Evolutionary conservation across 2,888 invertebrate genomes (phyloP).

Genomic region (Carabus problematicus): DNA sequence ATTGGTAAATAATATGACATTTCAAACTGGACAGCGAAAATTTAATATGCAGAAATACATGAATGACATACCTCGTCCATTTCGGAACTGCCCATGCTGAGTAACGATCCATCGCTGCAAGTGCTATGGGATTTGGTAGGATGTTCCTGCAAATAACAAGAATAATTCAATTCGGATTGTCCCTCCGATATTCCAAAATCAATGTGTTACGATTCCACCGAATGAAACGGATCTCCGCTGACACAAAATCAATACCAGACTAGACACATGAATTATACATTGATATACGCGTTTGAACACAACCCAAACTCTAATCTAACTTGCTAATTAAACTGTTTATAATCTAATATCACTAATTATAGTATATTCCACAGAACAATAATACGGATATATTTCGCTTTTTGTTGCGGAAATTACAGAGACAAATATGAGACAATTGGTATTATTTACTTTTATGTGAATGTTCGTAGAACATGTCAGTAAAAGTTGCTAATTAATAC

Average conservation of each 20-base stretch:
- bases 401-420: slow-evolving; percentile 19
- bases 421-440: slow-evolving; percentile 12
- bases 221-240: slow-evolving; percentile 1
- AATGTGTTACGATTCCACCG: neutral
- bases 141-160: slow-evolving; percentile 57
- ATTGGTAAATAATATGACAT: slow-evolving; percentile 14
- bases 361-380: neutral
- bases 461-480: slow-evolving; percentile 6
- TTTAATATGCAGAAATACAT: slow-evolving; percentile 10
- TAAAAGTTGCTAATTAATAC: slow-evolving; percentile 5
- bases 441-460: slow-evolving; percentile 12
- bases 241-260: slow-evolving; percentile 4
- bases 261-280: no score
- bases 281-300: no score
- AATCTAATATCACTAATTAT: slow-evolving; percentile 1
- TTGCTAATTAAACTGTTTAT: no score
- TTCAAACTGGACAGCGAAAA: slow-evolving; percentile 2
- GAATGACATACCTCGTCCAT: slow-evolving; percentile 67
- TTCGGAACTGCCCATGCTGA: slow-evolving; percentile 82
- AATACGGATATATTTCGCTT: slow-evolving; percentile 2
- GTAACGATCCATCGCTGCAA: slow-evolving; percentile 78
- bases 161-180: neutral
- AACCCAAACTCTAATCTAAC: no score
- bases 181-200: neutral
- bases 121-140: slow-evolving; percentile 61